Conservation (phyloP, 2,113 vertebrate species). For the Ginglymostoma cirratum region DNA sequence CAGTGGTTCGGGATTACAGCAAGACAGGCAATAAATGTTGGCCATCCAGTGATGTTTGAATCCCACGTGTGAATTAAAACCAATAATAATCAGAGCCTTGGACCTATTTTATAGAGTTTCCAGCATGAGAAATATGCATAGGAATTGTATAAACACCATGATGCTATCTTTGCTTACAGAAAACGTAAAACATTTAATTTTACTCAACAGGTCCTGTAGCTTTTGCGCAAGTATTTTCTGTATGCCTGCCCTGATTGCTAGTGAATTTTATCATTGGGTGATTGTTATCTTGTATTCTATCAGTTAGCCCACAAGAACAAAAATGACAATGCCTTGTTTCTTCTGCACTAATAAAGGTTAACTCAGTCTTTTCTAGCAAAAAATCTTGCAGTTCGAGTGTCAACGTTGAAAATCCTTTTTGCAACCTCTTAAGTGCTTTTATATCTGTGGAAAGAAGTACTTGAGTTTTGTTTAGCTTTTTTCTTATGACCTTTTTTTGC, state of each 20-base stretch:
- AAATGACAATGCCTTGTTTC: not conserved
- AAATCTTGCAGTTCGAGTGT: not conserved
- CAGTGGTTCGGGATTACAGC: no score
- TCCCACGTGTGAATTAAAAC: no score
- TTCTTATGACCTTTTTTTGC: not conserved
- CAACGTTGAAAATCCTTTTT: not conserved
- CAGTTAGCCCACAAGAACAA: not conserved
- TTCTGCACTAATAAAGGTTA: no score
- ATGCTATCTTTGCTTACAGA: not conserved
- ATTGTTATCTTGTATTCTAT: not conserved
- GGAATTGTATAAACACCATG: not conserved
- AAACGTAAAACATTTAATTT: not conserved
- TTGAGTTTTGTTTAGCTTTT: not conserved
- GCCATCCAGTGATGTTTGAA: no score
- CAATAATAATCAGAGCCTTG: not conserved
- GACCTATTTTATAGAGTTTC: not conserved
- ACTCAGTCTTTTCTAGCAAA: not conserved
- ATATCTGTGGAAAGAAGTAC: not conserved
- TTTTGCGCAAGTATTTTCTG: not conserved
- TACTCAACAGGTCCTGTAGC: not conserved
- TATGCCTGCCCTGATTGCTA: not conserved
- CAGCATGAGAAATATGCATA: not conserved
- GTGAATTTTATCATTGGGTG: not conserved
- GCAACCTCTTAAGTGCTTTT: not conserved
- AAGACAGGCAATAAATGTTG: no score